These are phyloP conservation scores for Passer montanus DNA, from an alignment of 2,113 vertebrate genomes.

Conservation along the genomic window DNA sequence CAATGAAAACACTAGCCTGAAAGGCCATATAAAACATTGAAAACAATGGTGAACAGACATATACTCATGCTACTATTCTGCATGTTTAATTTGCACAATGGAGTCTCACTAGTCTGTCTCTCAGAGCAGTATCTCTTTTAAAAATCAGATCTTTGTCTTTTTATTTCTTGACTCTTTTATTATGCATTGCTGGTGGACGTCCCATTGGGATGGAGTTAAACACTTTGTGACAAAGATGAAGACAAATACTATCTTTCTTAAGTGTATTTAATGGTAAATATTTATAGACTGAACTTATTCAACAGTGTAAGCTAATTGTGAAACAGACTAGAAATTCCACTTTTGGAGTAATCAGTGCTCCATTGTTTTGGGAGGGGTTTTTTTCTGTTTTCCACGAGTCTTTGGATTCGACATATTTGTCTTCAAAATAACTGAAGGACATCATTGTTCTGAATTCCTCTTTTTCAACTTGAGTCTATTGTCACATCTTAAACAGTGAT, in stretches of 20 bases:
- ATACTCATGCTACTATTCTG: not conserved
- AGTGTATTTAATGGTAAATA: not conserved
- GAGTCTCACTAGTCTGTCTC: not conserved
- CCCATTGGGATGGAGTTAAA: not conserved
- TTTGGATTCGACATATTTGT: not conserved
- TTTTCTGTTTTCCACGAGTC: not conserved
- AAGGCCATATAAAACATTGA: not conserved
- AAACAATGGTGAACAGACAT: not conserved
- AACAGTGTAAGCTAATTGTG: not conserved
- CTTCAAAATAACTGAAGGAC: not conserved
- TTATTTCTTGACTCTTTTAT: not conserved
- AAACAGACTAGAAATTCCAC: not conserved
- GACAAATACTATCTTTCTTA: not conserved
- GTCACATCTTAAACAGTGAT: not conserved
- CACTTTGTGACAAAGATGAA: not conserved
- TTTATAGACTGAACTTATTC: not conserved
- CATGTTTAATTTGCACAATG: not conserved
- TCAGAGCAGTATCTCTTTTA: not conserved
- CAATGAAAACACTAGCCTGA: not conserved
- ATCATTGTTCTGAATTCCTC: not conserved
- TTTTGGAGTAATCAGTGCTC: not conserved
- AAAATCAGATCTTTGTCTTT: not conserved
- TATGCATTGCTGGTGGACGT: not conserved
- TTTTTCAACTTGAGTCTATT: not conserved
- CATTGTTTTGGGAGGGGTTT: accelerated